phyloP scores from a whole-genome alignment of 2,113 vertebrate genomes.

The Leucopsar rothschildi region DNA sequence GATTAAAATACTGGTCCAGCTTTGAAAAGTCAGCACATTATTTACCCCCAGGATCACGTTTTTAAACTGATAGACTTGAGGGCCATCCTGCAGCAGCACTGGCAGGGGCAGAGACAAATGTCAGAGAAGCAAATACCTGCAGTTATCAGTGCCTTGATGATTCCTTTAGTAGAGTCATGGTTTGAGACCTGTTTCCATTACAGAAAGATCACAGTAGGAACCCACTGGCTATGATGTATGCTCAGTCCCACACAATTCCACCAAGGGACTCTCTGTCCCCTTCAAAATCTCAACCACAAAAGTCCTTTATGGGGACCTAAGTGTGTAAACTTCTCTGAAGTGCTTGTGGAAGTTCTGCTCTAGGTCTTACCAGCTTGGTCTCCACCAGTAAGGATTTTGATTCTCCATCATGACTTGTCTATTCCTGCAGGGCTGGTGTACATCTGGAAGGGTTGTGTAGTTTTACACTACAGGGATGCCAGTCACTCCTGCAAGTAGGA shows the following conservation, averaged over 20 bases:
- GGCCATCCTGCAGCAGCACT: not conserved
- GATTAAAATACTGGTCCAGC: not conserved
- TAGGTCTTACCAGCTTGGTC: not conserved
- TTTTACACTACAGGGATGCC: not conserved
- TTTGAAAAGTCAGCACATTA: not conserved
- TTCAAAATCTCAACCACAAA: not conserved
- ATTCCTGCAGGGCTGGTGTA: not conserved
- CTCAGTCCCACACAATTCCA: not conserved
- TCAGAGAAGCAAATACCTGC: not conserved
- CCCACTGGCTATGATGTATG: not conserved
- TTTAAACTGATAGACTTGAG: not conserved
- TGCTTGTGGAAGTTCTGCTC: not conserved
- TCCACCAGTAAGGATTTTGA: accelerated
- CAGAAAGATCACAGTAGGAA: not conserved
- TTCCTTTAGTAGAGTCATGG: not conserved
- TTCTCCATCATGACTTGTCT: not conserved
- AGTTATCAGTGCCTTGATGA: not conserved
- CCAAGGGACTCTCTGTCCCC: not conserved
- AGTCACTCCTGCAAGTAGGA: not conserved
- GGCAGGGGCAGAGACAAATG: not conserved
- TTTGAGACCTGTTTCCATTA: not conserved
- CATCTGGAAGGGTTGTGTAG: not conserved
- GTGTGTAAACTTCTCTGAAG: not conserved
- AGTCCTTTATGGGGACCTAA: not conserved
- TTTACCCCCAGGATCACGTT: not conserved